A percentile compares a stretch with the other conserved stretches of the same genome.
These are phyloP conservation scores for Hirudo medicinalis DNA, from an alignment of 1,140 invertebrate species.

Conservation along the genomic window DNA sequence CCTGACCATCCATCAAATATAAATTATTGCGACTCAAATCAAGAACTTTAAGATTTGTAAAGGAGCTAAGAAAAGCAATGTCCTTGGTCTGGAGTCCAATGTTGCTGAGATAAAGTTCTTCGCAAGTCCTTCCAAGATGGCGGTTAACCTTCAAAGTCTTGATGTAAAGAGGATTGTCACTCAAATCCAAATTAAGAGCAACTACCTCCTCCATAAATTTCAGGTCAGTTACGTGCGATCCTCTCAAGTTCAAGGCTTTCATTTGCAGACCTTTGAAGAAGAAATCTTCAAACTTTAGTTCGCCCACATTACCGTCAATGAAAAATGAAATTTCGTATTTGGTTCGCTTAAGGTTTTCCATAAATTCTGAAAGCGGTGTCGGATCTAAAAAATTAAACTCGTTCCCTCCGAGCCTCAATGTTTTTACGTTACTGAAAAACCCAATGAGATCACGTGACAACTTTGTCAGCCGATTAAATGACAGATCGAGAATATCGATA, in stretches of 20 bases:
- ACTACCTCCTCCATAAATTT: neutral
- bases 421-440: neutral
- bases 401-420: neutral
- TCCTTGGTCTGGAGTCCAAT: no score
- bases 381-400: neutral
- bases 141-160: neutral
- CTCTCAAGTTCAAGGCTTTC: neutral
- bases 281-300: slow-evolving; percentile 1
- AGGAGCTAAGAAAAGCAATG: no score
- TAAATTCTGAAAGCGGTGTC: neutral
- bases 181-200: neutral
- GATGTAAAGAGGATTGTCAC: slow-evolving; percentile 1
- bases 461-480: neutral
- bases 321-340: neutral
- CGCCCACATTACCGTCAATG: neutral
- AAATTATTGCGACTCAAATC: slow-evolving; percentile 8
- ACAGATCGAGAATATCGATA: neutral
- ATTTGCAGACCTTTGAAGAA: neutral
- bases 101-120: no score
- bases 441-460: neutral
- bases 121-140: no score
- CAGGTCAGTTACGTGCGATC: neutral
- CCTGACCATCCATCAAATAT: neutral
- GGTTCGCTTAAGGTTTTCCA: slow-evolving; percentile 1
- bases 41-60: slow-evolving; percentile 1